phyloP scores from a whole-genome alignment of 2,113 vertebrate genomes.

The Laticauda laticaudata region DNA sequence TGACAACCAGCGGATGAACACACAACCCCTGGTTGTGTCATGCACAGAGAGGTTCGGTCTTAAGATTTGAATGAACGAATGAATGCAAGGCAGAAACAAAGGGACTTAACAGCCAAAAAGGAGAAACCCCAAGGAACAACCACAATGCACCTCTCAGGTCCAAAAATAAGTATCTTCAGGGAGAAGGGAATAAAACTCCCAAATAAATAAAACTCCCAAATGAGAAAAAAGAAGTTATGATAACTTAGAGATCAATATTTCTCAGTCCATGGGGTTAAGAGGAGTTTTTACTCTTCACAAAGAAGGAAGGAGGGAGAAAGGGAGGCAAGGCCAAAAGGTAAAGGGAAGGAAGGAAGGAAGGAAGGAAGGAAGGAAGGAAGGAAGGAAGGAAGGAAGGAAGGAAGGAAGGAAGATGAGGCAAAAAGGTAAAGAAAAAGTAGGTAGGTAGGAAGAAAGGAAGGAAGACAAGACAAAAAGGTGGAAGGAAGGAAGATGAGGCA shows the following conservation, averaged over 20 bases:
- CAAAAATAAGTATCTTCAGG: background rate
- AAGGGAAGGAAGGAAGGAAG: no score
- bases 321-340: no score
- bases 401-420: no score
- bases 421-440: no score
- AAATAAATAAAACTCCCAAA: background rate
- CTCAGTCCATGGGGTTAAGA: background rate
- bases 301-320: background rate
- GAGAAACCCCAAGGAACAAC: background rate
- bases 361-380: no score
- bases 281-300: background rate
- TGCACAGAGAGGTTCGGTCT: background rate
- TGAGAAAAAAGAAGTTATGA: background rate
- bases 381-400: no score
- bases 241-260: background rate
- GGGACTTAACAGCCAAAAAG: background rate
- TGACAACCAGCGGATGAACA: background rate
- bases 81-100: background rate
- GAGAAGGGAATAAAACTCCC: background rate
- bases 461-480: no score
- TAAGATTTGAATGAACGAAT: background rate
- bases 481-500: no score
- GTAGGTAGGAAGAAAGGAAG: background rate
- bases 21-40: background rate
- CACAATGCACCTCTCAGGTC: background rate